Evolutionary conservation across 2,888 invertebrate genomes (phyloP).

Genomic region (Alcis repandata): DNA sequence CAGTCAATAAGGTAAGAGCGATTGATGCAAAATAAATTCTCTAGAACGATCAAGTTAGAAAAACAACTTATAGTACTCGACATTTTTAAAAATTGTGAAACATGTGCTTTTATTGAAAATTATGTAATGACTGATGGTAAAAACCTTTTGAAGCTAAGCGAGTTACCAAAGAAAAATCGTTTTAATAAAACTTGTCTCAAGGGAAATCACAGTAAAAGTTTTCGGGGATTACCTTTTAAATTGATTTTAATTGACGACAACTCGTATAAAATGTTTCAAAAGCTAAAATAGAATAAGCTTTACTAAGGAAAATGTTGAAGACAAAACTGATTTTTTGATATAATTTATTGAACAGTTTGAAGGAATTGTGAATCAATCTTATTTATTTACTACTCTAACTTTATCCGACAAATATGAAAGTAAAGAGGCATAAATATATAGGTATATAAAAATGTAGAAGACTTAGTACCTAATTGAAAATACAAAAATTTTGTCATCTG

Average conservation of each 20-base stretch:
- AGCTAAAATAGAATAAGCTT: no score
- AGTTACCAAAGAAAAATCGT: background rate
- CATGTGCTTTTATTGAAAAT: background rate
- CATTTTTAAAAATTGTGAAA: constrained; percentile 6
- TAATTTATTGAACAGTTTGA: no score
- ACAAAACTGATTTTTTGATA: no score
- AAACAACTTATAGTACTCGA: constrained; percentile 49
- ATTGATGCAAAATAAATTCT: constrained; percentile 65
- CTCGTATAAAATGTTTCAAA: background rate
- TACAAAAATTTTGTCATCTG: no score
- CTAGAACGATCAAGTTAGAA: constrained; percentile 56
- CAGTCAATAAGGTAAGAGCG: constrained; percentile 58
- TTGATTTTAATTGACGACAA: background rate
- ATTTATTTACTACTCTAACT: no score
- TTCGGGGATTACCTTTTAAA: background rate
- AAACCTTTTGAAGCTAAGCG: background rate
- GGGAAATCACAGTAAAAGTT: constrained; percentile 16
- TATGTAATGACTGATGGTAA: background rate
- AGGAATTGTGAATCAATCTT: no score
- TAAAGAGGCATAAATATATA: no score
- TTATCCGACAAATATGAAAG: no score
- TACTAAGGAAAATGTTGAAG: no score
- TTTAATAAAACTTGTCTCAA: background rate
- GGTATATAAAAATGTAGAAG: no score
- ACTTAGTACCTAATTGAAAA: no score